phyloP scores from a whole-genome alignment of 2,113 vertebrate genomes.

The Felis catus region DNA sequence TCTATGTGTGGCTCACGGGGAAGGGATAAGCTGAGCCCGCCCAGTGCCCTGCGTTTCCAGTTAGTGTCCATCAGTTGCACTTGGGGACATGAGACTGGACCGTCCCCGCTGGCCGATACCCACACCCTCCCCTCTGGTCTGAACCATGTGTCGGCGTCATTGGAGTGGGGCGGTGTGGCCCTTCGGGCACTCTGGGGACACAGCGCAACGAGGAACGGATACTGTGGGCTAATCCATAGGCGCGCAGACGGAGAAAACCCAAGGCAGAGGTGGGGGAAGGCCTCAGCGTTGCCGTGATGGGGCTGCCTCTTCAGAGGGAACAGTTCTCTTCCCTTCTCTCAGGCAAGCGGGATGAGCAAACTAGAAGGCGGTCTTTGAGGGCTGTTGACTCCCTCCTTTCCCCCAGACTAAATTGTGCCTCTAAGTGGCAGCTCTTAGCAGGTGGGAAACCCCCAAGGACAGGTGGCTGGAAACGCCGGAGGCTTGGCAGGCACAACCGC shows the following conservation, averaged over 20 bases:
- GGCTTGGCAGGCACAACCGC: neutral
- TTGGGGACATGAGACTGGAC: neutral
- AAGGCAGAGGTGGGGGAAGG: neutral
- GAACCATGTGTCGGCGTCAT: fast-evolving
- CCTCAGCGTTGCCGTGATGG: fast-evolving
- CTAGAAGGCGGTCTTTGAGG: neutral
- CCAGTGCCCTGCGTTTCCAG: neutral
- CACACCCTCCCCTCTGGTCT: neutral
- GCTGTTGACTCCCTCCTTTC: neutral
- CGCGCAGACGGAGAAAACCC: neutral
- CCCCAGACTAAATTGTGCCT: neutral
- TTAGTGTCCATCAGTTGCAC: neutral
- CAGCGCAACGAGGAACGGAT: fast-evolving
- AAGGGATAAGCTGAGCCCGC: fast-evolving
- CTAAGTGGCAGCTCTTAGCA: neutral
- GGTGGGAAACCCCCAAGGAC: neutral
- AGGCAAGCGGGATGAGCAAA: too few relatives aligned
- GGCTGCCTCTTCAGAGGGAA: fast-evolving
- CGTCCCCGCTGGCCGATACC: neutral
- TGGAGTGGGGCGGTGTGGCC: fast-evolving
- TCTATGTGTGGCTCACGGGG: fast-evolving
- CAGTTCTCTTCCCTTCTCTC: neutral
- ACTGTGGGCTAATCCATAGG: neutral
- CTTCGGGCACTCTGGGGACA: fast-evolving
- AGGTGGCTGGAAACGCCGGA: neutral